These are phyloP conservation scores for Caenorhabditis becei DNA, from an alignment of 2,888 invertebrate species.

Conservation along the genomic window DNA sequence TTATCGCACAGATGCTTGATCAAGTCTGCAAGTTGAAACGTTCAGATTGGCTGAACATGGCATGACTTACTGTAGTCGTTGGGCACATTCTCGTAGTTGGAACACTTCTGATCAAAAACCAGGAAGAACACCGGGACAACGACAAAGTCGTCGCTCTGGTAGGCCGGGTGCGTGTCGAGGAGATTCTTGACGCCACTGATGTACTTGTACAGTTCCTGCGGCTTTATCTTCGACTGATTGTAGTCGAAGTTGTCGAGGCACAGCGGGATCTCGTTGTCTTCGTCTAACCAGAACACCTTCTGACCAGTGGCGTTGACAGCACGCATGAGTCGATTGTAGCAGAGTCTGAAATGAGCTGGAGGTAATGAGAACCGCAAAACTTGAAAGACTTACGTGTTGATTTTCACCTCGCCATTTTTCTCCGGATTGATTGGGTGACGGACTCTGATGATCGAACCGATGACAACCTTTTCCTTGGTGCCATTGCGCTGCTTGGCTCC, in stretches of 20 bases:
- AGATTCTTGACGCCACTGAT: not conserved
- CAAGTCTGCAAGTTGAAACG: conserved; percentile 3
- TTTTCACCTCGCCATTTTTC: not conserved
- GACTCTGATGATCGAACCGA: conserved; percentile 18
- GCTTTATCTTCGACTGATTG: not conserved
- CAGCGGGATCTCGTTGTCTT: not conserved
- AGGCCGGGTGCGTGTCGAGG: not conserved
- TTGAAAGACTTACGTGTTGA: not conserved
- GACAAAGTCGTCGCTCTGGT: not conserved
- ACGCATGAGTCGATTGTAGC: not conserved
- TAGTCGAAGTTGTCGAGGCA: not conserved
- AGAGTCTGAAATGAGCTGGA: not conserved
- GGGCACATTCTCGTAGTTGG: not conserved
- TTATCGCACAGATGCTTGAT: conserved; percentile 28
- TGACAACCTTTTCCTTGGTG: not conserved
- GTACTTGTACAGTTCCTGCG: not conserved
- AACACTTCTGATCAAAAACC: not conserved
- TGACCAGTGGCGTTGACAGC: not conserved
- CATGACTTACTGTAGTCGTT: not conserved
- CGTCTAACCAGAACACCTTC: not conserved
- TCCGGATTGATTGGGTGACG: not conserved
- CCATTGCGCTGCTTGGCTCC: not conserved
- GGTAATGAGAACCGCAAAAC: not conserved
- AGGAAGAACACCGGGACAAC: not conserved
- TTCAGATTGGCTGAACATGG: not conserved